Conservation (phyloP, 2,888 invertebrate genomes). For the Podotricha telesiphe region DNA sequence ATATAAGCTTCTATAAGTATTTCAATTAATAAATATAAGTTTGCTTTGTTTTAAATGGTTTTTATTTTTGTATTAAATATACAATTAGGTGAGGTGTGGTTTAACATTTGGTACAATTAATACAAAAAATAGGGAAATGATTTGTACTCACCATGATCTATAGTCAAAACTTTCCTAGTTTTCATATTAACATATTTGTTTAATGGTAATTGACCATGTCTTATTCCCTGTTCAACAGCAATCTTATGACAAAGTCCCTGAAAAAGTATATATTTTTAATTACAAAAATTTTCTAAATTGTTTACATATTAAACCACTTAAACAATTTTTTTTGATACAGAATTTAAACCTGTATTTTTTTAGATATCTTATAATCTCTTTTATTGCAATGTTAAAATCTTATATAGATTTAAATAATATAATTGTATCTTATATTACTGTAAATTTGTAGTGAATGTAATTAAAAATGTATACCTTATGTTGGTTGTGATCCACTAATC, state of each 20-base stretch:
- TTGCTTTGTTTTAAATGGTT: background rate
- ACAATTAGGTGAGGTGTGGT: too few species aligned
- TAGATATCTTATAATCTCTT: too few species aligned
- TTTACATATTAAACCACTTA: too few species aligned
- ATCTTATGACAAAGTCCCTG: slow-evolving; percentile 93
- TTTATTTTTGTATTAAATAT: background rate
- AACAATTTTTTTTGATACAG: too few species aligned
- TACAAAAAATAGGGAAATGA: too few species aligned
- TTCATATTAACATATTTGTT: slow-evolving; percentile 95
- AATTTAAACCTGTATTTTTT: too few species aligned
- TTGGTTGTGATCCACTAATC: slow-evolving; percentile 98
- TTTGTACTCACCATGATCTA: slow-evolving; percentile 92
- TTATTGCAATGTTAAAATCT: too few species aligned
- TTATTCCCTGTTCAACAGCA: slow-evolving; percentile 90
- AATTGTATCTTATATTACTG: too few species aligned
- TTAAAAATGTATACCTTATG: slow-evolving; percentile 87
- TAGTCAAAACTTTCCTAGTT: slow-evolving; percentile 95
- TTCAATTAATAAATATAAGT: background rate
- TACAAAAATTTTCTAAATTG: too few species aligned
- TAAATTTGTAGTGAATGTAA: too few species aligned
- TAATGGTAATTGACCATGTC: slow-evolving; percentile 94
- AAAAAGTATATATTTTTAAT: slow-evolving; percentile 47
- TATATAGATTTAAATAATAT: too few species aligned
- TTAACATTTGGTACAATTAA: too few species aligned
- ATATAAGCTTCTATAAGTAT: background rate